Evolutionary conservation across 2,888 invertebrate genomes (phyloP).

Genomic region (Harmothoe impar): DNA sequence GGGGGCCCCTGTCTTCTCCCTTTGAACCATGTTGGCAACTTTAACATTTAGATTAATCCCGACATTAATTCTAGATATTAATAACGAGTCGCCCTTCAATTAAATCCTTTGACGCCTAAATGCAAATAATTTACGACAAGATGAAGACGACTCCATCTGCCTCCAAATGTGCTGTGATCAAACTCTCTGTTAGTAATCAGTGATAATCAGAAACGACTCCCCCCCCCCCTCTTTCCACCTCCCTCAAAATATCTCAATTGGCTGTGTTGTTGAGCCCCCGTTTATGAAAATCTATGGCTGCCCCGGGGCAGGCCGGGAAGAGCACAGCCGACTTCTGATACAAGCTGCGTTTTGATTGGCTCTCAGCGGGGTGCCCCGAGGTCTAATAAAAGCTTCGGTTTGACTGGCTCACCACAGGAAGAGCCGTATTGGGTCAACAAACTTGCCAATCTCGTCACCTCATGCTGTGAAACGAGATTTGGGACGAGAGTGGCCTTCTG

Average conservation of each 20-base stretch:
- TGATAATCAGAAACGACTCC: not conserved
- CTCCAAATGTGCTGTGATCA: not conserved
- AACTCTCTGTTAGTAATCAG: not conserved
- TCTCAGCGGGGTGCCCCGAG: constrained; percentile 16
- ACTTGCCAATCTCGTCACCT: not conserved
- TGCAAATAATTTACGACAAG: constrained; percentile 11
- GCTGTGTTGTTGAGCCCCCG: not conserved
- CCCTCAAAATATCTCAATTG: not conserved
- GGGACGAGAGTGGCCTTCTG: not conserved
- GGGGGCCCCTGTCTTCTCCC: no score
- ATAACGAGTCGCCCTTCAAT: no score
- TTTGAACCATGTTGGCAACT: no score
- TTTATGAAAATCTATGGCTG: constrained; percentile 13
- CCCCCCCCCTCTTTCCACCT: not conserved
- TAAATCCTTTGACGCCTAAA: not conserved
- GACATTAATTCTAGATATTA: no score
- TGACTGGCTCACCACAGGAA: constrained; percentile 34
- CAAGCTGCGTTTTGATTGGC: constrained; percentile 46
- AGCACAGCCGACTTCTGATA: constrained; percentile 10
- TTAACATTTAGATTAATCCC: no score
- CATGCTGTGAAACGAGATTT: constrained; percentile 32
- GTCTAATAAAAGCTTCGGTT: not conserved
- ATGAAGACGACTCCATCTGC: constrained; percentile 19
- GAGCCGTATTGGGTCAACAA: not conserved
- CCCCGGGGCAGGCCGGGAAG: not conserved